These are phyloP conservation scores for Ameiurus melas DNA, from an alignment of 2,113 vertebrate species.

Conservation along the genomic window DNA sequence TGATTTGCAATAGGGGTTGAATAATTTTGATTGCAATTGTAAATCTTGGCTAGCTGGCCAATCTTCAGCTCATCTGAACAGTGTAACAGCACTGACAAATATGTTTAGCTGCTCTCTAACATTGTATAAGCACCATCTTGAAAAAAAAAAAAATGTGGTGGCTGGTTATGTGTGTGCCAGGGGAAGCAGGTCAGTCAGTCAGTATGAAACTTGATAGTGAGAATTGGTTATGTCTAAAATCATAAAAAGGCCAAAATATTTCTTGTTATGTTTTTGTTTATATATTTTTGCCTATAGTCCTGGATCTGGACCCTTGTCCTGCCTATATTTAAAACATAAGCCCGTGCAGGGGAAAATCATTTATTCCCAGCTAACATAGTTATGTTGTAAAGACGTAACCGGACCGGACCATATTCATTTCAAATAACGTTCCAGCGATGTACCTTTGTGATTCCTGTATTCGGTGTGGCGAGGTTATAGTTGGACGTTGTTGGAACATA, in stretches of 20 bases:
- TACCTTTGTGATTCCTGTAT: too few species aligned
- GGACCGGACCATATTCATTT: too few species aligned
- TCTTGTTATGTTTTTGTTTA: background rate
- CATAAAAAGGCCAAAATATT: background rate
- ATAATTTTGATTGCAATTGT: too few species aligned
- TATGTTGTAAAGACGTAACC: too few species aligned
- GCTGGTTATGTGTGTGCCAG: background rate
- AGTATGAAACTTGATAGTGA: background rate
- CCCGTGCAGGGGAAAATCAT: background rate
- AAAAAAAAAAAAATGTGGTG: background rate
- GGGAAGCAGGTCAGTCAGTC: background rate
- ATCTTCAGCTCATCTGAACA: background rate
- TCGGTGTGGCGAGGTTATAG: too few species aligned
- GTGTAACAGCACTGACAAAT: background rate
- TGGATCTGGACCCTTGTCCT: background rate
- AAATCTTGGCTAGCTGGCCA: background rate
- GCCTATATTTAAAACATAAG: conserved; percentile 13
- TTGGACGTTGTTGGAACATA: too few species aligned
- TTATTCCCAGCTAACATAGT: background rate
- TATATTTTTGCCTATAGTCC: background rate
- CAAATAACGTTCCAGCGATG: too few species aligned
- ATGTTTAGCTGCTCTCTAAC: background rate
- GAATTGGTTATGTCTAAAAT: background rate
- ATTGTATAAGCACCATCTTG: background rate
- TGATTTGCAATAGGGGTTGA: too few species aligned